phyloP scores from a whole-genome alignment of 2,113 vertebrate genomes.

The Pyrgilauda ruficollis region DNA sequence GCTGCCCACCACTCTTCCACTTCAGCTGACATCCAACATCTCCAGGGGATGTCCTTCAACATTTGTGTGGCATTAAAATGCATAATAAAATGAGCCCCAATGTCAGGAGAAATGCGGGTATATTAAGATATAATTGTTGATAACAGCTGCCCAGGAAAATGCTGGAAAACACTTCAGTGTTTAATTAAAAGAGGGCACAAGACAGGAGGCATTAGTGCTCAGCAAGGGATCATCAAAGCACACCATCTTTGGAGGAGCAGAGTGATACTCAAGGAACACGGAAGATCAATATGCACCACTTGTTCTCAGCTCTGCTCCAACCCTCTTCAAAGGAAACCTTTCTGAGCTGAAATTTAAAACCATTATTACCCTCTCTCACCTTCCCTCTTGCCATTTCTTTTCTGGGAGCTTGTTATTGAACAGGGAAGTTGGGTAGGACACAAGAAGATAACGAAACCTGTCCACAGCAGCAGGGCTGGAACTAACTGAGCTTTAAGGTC shows the following conservation, averaged over 20 bases:
- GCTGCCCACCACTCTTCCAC: background rate
- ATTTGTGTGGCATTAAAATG: background rate
- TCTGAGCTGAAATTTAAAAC: conserved; percentile 1
- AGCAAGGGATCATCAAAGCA: background rate
- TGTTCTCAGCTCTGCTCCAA: background rate
- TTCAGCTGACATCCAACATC: background rate
- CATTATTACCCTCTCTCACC: background rate
- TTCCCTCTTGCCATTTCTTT: background rate
- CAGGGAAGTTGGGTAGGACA: background rate
- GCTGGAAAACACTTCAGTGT: background rate
- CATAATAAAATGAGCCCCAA: background rate
- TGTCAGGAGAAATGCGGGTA: accelerated
- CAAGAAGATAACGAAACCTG: background rate
- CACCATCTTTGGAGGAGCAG: background rate
- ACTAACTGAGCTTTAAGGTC: background rate
- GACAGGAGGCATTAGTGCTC: background rate
- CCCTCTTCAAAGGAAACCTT: conserved; percentile 6
- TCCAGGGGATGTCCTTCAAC: background rate
- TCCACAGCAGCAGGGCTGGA: background rate
- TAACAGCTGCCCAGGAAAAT: background rate
- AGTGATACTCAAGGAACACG: background rate
- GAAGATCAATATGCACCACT: conserved; percentile 23
- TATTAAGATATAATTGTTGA: background rate
- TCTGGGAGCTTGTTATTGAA: background rate
- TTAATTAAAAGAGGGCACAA: background rate